Evolutionary conservation across 2,888 invertebrate species (phyloP), one percentile per base, ranked within the genome.

Genomic region (Chalcosyrphus nemorum): DNA sequence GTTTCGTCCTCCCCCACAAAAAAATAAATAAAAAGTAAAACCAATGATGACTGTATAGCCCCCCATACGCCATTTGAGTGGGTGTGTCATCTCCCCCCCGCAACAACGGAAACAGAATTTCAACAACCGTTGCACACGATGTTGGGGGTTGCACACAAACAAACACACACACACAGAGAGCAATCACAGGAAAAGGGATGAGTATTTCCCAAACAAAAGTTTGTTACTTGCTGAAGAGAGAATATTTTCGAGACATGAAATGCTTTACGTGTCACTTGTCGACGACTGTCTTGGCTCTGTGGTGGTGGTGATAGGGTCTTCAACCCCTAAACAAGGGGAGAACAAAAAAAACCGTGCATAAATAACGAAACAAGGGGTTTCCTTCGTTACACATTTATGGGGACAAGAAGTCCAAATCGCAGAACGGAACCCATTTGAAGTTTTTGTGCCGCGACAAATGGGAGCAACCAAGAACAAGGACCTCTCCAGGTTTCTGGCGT

Each of bases 181-280:
- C 11, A 35, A 52, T 32, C 13, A 7, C 21, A 19, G 27, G 29
- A 41, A 7, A 15, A 66, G 50, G 72, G 81, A 71, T 63, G 81
- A 76, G 57, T 66, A 50, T 52, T 24, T 71, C 57, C 45, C 54
- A 59, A 71, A 82, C 81, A 77, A 82, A 77, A 77, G 77, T 76
- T 71, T 72, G 77, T 77, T 77, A 66, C 68, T 61, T 35, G 35
- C 45, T 19, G 27, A 29, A 63, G 63, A 29, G 35, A 32, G 70
- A 63, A 38, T 43, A 45, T 72, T 72, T 65, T 38, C 50, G 70
- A 76, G 81, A 81, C 81, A 70, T 71, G 76, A 81, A 81, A 80
- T 71, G 76, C 81, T 81, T 71, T 81, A 71, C 76, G 76, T 81
- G 81, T 81, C 81, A 76, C 57, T 81, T 76, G 70, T 63, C 41